Evolutionary conservation across 2,888 invertebrate species (phyloP).

Genomic region (Rhamnusium bicolor): DNA sequence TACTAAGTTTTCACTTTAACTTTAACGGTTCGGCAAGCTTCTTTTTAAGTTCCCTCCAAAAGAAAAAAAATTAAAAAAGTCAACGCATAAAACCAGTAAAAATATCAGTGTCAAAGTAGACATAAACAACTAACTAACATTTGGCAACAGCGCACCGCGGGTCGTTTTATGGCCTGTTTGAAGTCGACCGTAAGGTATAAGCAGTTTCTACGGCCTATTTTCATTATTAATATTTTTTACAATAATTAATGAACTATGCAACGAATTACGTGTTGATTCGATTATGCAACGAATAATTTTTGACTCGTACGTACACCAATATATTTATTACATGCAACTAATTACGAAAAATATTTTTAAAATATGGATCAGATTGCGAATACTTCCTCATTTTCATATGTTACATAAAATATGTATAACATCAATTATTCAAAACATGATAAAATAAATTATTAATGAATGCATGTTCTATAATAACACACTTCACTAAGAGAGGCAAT

Average conservation of each 20-base stretch:
- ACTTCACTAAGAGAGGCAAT: background rate
- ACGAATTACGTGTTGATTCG: background rate
- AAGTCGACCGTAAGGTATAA: background rate
- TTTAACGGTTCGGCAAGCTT: no score
- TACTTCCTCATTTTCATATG: background rate
- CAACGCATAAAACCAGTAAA: no score
- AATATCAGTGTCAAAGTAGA: no score
- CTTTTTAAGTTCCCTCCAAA: no score
- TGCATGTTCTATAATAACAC: background rate
- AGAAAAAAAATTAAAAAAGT: no score
- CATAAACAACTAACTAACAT: no score
- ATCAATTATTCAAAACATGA: background rate
- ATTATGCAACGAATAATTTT: conserved; percentile 14
- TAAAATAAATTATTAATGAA: conserved; percentile 1
- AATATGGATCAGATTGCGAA: background rate
- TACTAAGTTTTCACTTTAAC: no score
- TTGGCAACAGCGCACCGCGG: no score
- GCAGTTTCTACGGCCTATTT: background rate
- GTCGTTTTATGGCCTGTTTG: no score
- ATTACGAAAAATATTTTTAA: conserved; percentile 5
- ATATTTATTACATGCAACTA: conserved; percentile 1
- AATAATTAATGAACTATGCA: background rate
- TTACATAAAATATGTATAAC: background rate
- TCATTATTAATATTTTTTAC: background rate
- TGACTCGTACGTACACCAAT: conserved; percentile 1